Evolutionary conservation across 2,113 vertebrate species (phyloP).

Genomic region (Hippocampus barbouri): DNA sequence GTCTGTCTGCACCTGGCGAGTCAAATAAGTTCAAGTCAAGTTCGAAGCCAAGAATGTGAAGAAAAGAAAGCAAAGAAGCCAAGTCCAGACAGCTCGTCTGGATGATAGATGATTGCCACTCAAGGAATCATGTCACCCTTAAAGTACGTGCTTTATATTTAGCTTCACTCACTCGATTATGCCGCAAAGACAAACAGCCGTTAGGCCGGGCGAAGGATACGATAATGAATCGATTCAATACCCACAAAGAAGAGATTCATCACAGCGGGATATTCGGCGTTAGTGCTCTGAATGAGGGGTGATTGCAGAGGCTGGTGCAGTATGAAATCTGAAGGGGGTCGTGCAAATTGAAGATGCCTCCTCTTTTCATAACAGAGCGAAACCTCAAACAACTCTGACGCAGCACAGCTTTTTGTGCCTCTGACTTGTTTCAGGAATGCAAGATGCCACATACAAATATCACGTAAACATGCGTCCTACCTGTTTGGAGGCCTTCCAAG

Average conservation of each 20-base stretch:
- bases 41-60: not conserved
- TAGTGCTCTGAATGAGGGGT: slow-evolving; percentile 6
- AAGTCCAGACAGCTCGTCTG: not conserved
- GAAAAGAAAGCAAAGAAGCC: not conserved
- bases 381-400: not conserved
- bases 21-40: not conserved
- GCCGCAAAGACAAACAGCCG: not conserved
- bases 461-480: slow-evolving; percentile 61
- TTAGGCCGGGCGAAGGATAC: not conserved
- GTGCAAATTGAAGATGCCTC: not conserved
- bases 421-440: not conserved
- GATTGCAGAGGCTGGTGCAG: slow-evolving; percentile 35
- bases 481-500: slow-evolving; percentile 97
- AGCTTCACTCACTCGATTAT: slow-evolving; percentile 10
- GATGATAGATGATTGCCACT: slow-evolving; percentile 2
- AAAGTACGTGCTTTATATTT: slow-evolving; percentile 6
- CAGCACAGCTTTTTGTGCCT: not conserved
- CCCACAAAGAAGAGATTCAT: slow-evolving; percentile 15
- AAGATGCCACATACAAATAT: not conserved
- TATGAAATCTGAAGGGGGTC: slow-evolving; percentile 6
- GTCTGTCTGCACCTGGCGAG: not conserved
- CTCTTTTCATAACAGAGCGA: not conserved
- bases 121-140: not conserved
- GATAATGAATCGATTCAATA: slow-evolving; percentile 23
- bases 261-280: slow-evolving; percentile 8